Evolutionary conservation across 2,797 vertebrate species (phyloP).

Genomic region (Poliocrania exsul): DNA sequence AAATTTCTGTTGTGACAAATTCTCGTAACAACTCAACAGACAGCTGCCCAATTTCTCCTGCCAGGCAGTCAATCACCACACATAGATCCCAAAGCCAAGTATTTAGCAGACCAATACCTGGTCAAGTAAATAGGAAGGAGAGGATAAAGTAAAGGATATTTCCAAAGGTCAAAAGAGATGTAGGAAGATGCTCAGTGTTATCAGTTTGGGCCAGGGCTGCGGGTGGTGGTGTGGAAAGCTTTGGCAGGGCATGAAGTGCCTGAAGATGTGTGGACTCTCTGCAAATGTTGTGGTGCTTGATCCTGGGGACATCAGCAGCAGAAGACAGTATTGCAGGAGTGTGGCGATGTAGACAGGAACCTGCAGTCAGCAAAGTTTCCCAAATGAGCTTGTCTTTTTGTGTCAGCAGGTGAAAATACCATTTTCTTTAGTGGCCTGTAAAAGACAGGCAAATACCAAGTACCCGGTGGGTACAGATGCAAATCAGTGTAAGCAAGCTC

Average conservation of each 20-base stretch:
- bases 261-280: neutral
- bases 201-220: rapidly evolving
- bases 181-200: neutral
- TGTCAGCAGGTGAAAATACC: neutral
- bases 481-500: neutral
- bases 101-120: neutral
- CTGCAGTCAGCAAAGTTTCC: neutral
- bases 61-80: neutral
- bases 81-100: neutral
- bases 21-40: neutral
- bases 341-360: neutral
- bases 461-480: neutral
- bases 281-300: neutral
- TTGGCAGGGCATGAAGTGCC: neutral
- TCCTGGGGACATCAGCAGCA: neutral
- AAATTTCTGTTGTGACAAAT: slow-evolving; percentile 19
- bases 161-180: neutral
- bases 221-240: neutral
- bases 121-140: neutral
- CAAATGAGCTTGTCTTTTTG: neutral
- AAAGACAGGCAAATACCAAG: neutral
- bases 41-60: neutral
- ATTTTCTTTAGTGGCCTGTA: neutral
- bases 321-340: neutral
- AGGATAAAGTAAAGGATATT: neutral